Evolutionary conservation across 2,888 invertebrate genomes (phyloP).

Genomic region (Pecten maximus): DNA sequence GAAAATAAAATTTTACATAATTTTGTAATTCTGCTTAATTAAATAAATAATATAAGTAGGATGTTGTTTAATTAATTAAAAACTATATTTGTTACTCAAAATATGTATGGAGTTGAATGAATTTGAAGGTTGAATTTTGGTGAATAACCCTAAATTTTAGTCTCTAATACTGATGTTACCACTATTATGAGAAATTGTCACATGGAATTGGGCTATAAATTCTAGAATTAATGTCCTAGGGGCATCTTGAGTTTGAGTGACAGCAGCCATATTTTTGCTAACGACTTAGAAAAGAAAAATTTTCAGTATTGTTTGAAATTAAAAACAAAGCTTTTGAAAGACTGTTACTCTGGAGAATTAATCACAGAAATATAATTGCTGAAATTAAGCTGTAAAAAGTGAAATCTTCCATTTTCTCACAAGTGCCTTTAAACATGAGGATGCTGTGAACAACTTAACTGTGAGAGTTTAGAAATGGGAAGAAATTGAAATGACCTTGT

Average conservation of each 20-base stretch:
- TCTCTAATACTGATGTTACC: neutral
- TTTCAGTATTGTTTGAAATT: neutral
- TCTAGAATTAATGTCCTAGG: neutral
- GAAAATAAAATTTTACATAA: too few species aligned
- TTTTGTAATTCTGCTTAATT: too few species aligned
- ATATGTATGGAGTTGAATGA: too few species aligned
- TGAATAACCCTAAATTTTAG: too few species aligned
- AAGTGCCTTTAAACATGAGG: neutral
- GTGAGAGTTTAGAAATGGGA: neutral
- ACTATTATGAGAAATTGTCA: neutral
- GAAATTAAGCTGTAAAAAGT: neutral
- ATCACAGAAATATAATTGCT: neutral
- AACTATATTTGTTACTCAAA: too few species aligned
- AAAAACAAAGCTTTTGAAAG: neutral
- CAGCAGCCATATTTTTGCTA: slow-evolving; percentile 4
- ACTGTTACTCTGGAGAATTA: neutral
- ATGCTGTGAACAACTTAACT: neutral
- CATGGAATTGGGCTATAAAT: neutral
- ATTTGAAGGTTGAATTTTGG: too few species aligned
- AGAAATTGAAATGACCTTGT: neutral
- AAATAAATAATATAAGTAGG: too few species aligned
- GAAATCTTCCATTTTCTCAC: neutral
- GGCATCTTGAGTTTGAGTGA: neutral
- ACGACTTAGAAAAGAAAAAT: neutral
- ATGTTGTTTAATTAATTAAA: too few species aligned